Evolutionary conservation across 1,140 invertebrate species (phyloP).

Genomic region (Scaptomyza hsui): DNA sequence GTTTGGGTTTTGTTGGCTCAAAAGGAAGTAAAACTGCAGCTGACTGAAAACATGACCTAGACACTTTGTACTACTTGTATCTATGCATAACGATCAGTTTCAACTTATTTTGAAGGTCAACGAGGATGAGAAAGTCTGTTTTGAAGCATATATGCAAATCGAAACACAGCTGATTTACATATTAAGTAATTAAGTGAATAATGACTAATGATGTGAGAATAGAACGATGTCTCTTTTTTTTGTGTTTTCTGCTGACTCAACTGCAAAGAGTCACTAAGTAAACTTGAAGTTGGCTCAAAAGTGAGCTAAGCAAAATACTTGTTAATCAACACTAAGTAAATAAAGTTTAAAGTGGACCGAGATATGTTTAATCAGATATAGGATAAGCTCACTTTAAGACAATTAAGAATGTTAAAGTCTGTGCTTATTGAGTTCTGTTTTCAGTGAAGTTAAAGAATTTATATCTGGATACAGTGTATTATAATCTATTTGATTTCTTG

Average conservation of each 20-base stretch:
- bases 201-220: constrained; percentile 40
- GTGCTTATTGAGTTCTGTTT: no score
- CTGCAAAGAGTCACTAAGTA: constrained; percentile 7
- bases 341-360: background rate
- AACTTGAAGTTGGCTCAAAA: background rate
- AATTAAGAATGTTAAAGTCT: no score
- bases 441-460: no score
- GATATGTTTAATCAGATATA: background rate
- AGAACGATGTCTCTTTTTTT: no score
- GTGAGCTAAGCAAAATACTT: background rate
- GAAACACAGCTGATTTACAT: constrained; percentile 35
- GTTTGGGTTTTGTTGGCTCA: background rate
- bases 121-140: constrained; percentile 7
- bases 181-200: constrained; percentile 12
- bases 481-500: background rate
- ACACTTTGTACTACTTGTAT: constrained; percentile 53
- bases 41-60: constrained; percentile 63
- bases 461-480: background rate
- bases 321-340: constrained; percentile 9
- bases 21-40: constrained; percentile 34
- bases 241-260: constrained; percentile 20
- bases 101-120: constrained; percentile 38
- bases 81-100: constrained; percentile 34
- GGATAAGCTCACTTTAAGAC: background rate
- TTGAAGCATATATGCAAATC: background rate